These are phyloP conservation scores for Argentina silus DNA, from an alignment of 2,797 vertebrate genomes.

Conservation along the genomic window DNA sequence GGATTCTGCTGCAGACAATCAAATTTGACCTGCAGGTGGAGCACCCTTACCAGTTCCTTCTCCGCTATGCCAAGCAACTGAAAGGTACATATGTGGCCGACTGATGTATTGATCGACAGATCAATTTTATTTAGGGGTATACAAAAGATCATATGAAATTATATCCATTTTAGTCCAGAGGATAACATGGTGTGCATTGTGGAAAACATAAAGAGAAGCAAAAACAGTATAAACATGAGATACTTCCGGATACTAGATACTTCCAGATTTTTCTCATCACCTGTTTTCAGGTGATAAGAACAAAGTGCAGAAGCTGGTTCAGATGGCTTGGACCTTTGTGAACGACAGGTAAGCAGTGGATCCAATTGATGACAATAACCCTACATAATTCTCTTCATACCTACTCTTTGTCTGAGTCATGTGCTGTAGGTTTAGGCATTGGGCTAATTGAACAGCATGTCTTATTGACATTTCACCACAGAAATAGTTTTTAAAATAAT, in stretches of 20 bases:
- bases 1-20: constrained; percentile 88
- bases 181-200: no score
- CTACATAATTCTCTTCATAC: neutral
- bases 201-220: no score
- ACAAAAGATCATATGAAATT: neutral
- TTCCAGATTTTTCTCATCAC: neutral
- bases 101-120: neutral
- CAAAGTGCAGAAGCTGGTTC: constrained; percentile 87
- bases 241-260: neutral
- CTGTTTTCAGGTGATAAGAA: constrained; percentile 82
- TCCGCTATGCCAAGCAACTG: constrained; percentile 89
- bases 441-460: no score
- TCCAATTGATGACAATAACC: no score
- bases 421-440: no score
- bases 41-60: constrained; percentile 88
- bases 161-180: no score
- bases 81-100: constrained; percentile 76
- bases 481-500: no score
- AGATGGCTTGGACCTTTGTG: constrained; percentile 91
- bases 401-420: no score
- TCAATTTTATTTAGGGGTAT: neutral
- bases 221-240: neutral
- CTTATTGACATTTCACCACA: no score
- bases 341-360: constrained; percentile 82
- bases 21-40: constrained; percentile 92